Evolutionary conservation across 2,888 invertebrate species (phyloP), one percentile per base, ranked within the genome.

Genomic region (Pristionchus mayeri): DNA sequence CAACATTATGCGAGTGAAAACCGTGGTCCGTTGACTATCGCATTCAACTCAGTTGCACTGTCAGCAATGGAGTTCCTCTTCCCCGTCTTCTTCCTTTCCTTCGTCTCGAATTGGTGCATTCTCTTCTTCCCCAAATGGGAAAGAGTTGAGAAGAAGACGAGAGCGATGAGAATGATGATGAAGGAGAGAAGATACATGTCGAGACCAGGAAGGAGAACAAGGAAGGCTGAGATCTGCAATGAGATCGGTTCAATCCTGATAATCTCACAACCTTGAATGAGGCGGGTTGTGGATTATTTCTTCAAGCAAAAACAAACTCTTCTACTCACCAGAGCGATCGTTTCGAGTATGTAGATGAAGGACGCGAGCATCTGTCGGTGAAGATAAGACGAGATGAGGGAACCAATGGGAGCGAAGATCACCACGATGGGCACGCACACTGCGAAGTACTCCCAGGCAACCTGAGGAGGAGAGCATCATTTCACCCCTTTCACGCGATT

Each of bases 401-500:
- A 86, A 3, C 91, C 91, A 30, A 92, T 37, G 0, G 90, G 90
- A 1, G 90, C 90, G 71, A 86, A 89, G 63, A 91, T 60, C 13
- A 87, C 88, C 0, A 87, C 87, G 11, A 90, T 80, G 21, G 88
- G 88, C 0, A 85, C 85, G 48, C 85, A 86, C 37, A 89, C 89
- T 7, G 86, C 88, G 57, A 91, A 84, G 84, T 89, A 90, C 48
- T 89, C 87, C 90, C 89, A 92, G 0, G 91, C 89, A 9, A 89
- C 44, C 78, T 78, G 40, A 24, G 76, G n/a, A n/a, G n/a, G n/a
- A 44, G 6, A 44, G 13, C 44, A 44, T 44, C 13, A 44, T n/a
- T n/a, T n/a, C n/a, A n/a, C n/a, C n/a, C n/a, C n/a, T n/a, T n/a
- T n/a, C n/a, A n/a, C n/a, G n/a, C n/a, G n/a, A n/a, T n/a, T n/a